A percentile compares a stretch with the other conserved stretches of the same genome.
These are phyloP conservation scores for Umimayanthus chanpuru DNA, from an alignment of 92 coral and sea anemone species.

Conservation along the genomic window DNA sequence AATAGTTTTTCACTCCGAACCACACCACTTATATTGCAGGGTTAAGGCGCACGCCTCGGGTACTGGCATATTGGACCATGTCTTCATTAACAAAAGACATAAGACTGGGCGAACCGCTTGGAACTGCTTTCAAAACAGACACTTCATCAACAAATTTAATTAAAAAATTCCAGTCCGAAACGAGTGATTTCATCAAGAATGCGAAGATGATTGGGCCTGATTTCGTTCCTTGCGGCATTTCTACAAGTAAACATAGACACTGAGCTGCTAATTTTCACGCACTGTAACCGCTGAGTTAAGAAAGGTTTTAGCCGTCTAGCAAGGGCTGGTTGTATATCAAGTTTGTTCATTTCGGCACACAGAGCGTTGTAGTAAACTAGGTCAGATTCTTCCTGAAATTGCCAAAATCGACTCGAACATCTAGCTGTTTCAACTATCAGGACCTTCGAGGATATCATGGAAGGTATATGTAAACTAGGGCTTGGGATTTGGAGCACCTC, in stretches of 20 bases:
- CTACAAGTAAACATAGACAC: background rate
- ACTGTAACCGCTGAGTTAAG: background rate
- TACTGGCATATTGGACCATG: constrained; percentile 1
- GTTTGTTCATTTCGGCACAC: constrained; percentile 2
- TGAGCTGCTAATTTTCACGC: background rate
- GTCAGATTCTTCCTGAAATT: background rate
- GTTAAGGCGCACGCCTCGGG: constrained; percentile 16
- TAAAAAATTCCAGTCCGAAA: background rate
- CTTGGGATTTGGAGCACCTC: background rate
- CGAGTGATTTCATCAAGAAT: constrained; percentile 17
- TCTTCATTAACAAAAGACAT: background rate
- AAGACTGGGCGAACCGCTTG: constrained; percentile 17
- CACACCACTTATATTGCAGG: constrained; percentile 1
- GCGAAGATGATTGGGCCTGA: constrained; percentile 22
- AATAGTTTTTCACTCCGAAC: background rate
- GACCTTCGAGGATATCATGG: background rate
- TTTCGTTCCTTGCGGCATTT: constrained; percentile 12
- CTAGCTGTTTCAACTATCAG: background rate
- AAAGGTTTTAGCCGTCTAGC: constrained; percentile 4
- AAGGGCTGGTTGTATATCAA: constrained; percentile 5
- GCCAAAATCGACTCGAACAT: background rate
- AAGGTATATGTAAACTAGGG: background rate
- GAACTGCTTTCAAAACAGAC: constrained; percentile 25
- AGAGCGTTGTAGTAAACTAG: background rate
- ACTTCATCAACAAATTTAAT: constrained; percentile 30